Conservation (phyloP, 2,888 invertebrate species). For the Lithophane socia region DNA sequence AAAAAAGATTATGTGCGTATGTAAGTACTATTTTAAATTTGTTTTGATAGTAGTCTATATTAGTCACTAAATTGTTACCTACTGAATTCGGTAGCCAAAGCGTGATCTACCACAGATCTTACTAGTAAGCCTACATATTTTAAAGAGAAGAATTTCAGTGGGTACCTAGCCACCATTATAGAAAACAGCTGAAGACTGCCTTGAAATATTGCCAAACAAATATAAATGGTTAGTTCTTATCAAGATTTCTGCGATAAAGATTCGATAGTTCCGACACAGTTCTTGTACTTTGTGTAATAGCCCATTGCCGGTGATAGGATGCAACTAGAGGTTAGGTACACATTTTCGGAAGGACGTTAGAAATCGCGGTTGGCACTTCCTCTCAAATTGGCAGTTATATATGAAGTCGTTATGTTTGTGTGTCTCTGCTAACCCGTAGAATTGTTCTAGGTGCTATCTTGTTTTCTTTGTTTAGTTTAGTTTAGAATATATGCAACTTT, state of each 20-base stretch:
- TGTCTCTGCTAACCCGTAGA: conserved; percentile 12
- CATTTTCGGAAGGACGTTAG: conserved; percentile 82
- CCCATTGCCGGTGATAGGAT: conserved; percentile 72
- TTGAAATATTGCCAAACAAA: conserved; percentile 56
- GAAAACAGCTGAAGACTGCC: conserved; percentile 38
- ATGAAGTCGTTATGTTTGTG: conserved; percentile 30
- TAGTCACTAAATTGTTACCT: neutral
- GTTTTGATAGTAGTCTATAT: conserved; percentile 24
- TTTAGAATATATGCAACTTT: neutral
- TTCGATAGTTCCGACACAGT: conserved; percentile 58
- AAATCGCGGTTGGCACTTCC: conserved; percentile 81
- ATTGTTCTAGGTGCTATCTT: conserved; percentile 4
- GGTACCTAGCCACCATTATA: neutral
- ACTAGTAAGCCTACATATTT: neutral
- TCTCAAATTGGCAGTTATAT: conserved; percentile 55
- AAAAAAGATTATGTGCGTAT: conserved; percentile 39
- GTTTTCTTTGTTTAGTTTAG: conserved; percentile 21
- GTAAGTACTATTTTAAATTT: conserved; percentile 63
- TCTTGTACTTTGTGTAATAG: conserved; percentile 67
- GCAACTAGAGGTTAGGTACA: conserved; percentile 59
- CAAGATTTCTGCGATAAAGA: conserved; percentile 56
- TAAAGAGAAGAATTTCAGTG: neutral
- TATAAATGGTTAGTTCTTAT: conserved; percentile 50
- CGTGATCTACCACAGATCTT: neutral
- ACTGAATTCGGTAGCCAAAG: conserved; percentile 1